Conservation (phyloP, 53 echinoderm and acorn worm species). For the Actinopyga echinites region DNA sequence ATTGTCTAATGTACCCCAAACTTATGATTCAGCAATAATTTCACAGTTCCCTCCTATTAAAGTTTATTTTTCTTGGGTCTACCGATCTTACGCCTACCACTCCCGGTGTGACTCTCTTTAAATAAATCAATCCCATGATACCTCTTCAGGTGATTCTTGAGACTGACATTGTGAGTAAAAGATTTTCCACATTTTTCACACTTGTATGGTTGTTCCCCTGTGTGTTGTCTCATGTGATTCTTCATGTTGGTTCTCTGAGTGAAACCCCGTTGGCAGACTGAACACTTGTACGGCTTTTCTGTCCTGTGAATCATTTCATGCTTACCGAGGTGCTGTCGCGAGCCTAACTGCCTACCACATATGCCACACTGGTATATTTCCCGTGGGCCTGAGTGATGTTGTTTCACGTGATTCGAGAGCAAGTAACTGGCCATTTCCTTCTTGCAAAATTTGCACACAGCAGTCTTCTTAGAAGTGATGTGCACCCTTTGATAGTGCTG, state of each 20-base stretch:
- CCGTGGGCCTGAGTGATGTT: background rate
- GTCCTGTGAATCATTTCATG: constrained; percentile 16
- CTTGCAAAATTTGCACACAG: background rate
- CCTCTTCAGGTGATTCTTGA: constrained; percentile 89
- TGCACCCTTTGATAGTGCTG: background rate
- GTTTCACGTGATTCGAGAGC: background rate
- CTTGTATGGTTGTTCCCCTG: constrained; percentile 80
- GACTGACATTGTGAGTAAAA: constrained; percentile 89
- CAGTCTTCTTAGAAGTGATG: background rate
- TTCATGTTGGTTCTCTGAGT: constrained; percentile 77
- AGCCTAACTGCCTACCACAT: background rate
- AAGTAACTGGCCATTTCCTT: constrained; percentile 9
- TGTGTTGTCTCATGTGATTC: constrained; percentile 82
- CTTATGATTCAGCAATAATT: too few relatives aligned
- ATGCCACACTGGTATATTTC: background rate
- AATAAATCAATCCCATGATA: constrained; percentile 89
- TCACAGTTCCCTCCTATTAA: background rate
- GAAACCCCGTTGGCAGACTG: constrained; percentile 75
- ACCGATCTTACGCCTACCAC: constrained; percentile 18
- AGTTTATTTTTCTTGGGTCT: background rate
- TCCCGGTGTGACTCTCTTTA: constrained; percentile 56
- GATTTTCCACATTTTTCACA: constrained; percentile 72
- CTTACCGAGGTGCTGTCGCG: background rate
- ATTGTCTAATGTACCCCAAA: too few relatives aligned
- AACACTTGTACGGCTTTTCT: constrained; percentile 64